Evolutionary conservation across 2,113 vertebrate species (phyloP).

Genomic region (Antigone vipio): DNA sequence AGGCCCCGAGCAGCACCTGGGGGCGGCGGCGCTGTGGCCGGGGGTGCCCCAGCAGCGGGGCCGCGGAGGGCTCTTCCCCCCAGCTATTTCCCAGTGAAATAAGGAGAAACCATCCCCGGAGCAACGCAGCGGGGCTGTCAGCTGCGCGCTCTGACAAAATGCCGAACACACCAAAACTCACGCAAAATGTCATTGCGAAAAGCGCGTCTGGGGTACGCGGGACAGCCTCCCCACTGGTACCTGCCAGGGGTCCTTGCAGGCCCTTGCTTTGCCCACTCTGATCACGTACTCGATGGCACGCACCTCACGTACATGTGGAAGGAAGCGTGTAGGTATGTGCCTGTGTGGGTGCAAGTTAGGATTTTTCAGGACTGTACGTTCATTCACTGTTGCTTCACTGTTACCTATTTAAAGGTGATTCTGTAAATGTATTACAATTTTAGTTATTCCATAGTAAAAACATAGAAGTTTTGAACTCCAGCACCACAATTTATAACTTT

Average conservation of each 20-base stretch:
- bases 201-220: not conserved
- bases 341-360: no score
- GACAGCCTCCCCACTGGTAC: not conserved
- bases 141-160: not conserved
- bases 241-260: not conserved
- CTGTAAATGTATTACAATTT: not conserved
- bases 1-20: not conserved
- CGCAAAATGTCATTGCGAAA: not conserved
- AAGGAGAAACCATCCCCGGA: not conserved
- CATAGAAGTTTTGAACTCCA: not conserved
- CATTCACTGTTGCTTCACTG: not conserved
- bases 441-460: not conserved
- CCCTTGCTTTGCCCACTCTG: accelerated
- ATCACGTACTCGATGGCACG: not conserved
- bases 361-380: accelerated
- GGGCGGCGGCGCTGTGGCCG: not conserved
- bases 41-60: not conserved
- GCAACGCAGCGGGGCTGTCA: not conserved
- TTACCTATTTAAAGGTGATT: not conserved
- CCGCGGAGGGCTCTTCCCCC: not conserved
- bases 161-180: not conserved
- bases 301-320: accelerated
- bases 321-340: accelerated
- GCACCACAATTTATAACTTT: not conserved
- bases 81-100: accelerated